Base-by-base conservation (phyloP, 2,888 invertebrate species). In the Drosophila dives region DNA sequence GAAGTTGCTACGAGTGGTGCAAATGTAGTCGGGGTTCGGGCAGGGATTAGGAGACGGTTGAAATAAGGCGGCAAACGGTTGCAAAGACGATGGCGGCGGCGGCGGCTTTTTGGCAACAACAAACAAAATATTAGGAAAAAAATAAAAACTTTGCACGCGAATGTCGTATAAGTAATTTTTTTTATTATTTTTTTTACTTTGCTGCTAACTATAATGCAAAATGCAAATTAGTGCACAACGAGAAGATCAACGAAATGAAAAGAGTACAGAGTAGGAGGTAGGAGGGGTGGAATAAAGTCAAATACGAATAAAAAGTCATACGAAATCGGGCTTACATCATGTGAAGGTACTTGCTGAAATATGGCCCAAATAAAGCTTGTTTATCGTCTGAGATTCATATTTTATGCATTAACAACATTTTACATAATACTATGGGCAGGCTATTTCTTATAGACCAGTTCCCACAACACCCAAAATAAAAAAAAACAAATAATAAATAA, bases 101-200 rank as follows among this genome's bases (percentile, higher is more conserved):
- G 81, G 67, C 81, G 79, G 73, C 83, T 77, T 88, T 85, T 85
- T 71, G 73, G 73, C 77, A 65, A 71, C 68, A 77, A 69, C 45
- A 45, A 45, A 45, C 45, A 45, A 45, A 45, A 45, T 8, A 23
- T 23, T 45, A 45, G 38, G 62, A 65, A 45, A 62, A 51, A 36
- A 49, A 60, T 38, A 66, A 45, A 81, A 75, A 75, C 71, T 78
- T 72, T 64, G 72, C 88, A 85, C 85, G 88, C 85, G 85, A 88
- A 85, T 88, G 86, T 86, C 85, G 85, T 88, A 86, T 85, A 85
- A 86, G 75, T 77, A 70, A 69, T 82, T 67, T 72, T 69, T 65
- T 34, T 12, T 26, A 23, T 15, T 26, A 15, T 79, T 56, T 15
- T 15, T 40, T 15, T 42, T 42, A 36, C 60, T 61, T 33, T 53